Evolutionary conservation across 2,113 vertebrate genomes (phyloP).

Genomic region (Rhagologus leucostigma): DNA sequence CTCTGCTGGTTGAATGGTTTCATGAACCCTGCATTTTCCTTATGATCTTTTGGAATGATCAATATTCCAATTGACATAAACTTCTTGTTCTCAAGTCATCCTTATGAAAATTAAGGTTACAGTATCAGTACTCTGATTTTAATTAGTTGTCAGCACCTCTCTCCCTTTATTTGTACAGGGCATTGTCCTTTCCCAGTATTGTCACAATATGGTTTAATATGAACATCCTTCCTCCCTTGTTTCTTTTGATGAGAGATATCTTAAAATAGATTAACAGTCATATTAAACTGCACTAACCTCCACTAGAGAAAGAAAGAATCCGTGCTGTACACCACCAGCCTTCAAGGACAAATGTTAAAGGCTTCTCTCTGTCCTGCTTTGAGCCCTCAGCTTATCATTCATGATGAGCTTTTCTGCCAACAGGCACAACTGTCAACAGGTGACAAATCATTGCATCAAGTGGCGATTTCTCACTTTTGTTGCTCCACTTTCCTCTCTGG

Average conservation of each 20-base stretch:
- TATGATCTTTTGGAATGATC: background rate
- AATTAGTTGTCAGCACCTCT: background rate
- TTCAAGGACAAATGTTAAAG: conserved; percentile 43
- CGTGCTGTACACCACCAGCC: background rate
- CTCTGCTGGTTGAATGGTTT: background rate
- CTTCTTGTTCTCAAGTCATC: background rate
- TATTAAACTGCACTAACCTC: background rate
- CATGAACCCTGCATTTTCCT: background rate
- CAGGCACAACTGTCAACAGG: conserved; percentile 43
- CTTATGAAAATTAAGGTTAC: background rate
- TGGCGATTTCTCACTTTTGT: conserved; percentile 41
- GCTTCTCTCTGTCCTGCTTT: background rate
- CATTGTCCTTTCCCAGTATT: background rate
- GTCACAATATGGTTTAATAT: background rate
- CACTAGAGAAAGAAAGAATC: background rate
- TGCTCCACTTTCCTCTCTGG: background rate
- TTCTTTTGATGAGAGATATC: background rate
- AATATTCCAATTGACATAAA: background rate
- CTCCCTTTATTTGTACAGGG: background rate
- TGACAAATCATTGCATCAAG: conserved; percentile 50
- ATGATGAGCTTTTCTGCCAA: conserved; percentile 63
- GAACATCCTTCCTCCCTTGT: background rate
- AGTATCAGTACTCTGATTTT: background rate
- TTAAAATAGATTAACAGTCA: background rate
- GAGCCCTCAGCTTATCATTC: conserved; percentile 38